phyloP scores from a whole-genome alignment of 1,140 invertebrate species.

The Fopius arisanus region DNA sequence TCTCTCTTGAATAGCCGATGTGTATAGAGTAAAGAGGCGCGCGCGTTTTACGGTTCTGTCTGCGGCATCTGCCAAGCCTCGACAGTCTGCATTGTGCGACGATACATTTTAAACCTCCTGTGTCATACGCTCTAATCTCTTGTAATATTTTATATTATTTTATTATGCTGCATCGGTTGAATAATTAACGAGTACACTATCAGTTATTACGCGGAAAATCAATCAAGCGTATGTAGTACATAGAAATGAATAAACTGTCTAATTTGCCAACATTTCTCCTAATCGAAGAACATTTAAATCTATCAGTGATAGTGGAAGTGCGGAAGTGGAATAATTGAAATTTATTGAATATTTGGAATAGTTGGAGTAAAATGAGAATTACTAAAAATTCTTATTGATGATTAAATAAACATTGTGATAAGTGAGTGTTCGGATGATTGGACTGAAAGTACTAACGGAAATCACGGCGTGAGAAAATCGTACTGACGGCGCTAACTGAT shows the following conservation, averaged over 20 bases:
- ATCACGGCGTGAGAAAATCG: constrained; percentile 59
- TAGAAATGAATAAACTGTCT: too few species aligned
- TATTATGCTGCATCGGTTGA: background rate
- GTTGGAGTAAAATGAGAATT: too few species aligned
- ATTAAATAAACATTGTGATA: background rate
- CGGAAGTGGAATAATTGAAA: too few species aligned
- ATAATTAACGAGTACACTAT: background rate
- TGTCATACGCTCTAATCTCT: background rate
- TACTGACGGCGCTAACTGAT: constrained; percentile 36
- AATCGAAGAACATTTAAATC: too few species aligned
- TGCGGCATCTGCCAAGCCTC: constrained; percentile 22
- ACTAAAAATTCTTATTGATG: too few species aligned
- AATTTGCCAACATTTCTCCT: too few species aligned
- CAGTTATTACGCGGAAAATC: background rate
- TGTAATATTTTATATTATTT: background rate
- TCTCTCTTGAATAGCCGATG: constrained; percentile 15
- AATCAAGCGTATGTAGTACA: too few species aligned
- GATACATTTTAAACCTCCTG: constrained; percentile 31
- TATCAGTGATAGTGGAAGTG: too few species aligned
- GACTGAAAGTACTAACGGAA: constrained; percentile 40
- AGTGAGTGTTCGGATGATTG: constrained; percentile 12
- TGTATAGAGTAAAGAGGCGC: background rate
- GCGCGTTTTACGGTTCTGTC: constrained; percentile 24
- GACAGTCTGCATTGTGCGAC: constrained; percentile 32
- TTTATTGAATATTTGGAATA: too few species aligned